Conservation (phyloP, 2,888 invertebrate genomes). For the Drosophila neutralis region DNA sequence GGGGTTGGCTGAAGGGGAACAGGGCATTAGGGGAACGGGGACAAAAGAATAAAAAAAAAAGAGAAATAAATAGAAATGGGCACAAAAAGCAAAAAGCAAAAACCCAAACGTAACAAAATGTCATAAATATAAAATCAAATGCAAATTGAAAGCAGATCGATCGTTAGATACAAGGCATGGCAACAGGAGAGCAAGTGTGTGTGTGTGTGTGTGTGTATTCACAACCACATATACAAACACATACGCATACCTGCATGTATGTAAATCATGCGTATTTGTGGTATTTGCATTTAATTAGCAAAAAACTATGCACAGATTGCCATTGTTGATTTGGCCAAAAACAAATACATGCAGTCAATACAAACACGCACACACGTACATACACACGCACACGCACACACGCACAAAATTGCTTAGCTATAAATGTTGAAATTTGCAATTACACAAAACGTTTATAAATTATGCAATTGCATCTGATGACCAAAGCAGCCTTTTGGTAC, state of each 20-base stretch:
- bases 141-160: constrained; percentile 73
- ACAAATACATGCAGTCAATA: constrained; percentile 4
- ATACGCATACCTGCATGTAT: background rate
- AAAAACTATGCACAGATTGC: constrained; percentile 66
- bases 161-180: constrained; percentile 47
- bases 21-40: background rate
- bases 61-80: constrained; percentile 7
- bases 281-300: constrained; percentile 78
- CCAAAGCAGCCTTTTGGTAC: background rate
- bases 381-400: background rate
- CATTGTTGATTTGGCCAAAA: constrained; percentile 54
- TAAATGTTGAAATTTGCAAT: constrained; percentile 69
- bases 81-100: constrained; percentile 28
- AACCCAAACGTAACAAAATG: constrained; percentile 56
- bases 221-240: constrained; percentile 1
- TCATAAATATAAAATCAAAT: constrained; percentile 79
- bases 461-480: constrained; percentile 54
- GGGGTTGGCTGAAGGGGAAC: background rate
- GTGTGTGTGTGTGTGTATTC: background rate
- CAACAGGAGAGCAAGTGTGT: constrained; percentile 1
- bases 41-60: background rate
- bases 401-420: constrained; percentile 62
- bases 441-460: constrained; percentile 75
- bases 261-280: constrained; percentile 4
- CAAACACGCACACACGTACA: background rate